phyloP scores from a whole-genome alignment of 2,888 invertebrate species.

The Tenthredo livida region DNA sequence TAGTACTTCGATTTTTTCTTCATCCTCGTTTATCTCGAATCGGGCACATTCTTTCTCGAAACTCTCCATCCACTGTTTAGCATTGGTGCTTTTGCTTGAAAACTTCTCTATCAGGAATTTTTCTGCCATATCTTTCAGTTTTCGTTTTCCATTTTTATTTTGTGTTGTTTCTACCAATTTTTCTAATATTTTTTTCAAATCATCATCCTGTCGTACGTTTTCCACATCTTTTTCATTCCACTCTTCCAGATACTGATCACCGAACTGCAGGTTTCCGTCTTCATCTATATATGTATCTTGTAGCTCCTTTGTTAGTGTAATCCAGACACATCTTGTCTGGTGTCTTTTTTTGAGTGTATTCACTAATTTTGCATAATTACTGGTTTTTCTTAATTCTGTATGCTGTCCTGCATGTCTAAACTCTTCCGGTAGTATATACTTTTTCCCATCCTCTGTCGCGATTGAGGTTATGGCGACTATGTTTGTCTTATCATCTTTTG shows the following conservation, averaged over 20 bases:
- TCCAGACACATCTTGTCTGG: background rate
- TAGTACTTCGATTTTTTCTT: background rate
- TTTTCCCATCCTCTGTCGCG: background rate
- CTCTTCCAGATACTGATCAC: background rate
- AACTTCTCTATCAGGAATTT: background rate
- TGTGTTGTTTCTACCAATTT: background rate
- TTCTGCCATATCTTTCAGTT: background rate
- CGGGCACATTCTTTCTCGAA: background rate
- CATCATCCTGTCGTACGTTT: background rate
- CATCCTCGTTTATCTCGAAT: background rate
- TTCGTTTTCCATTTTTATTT: background rate
- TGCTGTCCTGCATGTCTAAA: background rate
- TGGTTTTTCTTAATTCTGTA: background rate
- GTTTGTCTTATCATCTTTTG: background rate
- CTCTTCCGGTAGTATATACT: background rate
- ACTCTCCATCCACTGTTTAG: background rate
- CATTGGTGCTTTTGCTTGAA: background rate
- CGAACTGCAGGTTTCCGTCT: background rate
- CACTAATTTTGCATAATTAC: background rate
- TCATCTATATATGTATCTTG: background rate
- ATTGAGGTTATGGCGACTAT: background rate
- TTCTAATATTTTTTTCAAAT: background rate
- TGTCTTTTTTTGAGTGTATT: background rate
- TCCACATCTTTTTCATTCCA: background rate
- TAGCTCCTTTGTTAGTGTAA: background rate